Conservation (phyloP, 2,113 vertebrate species). For the Rhombomys opimus region DNA sequence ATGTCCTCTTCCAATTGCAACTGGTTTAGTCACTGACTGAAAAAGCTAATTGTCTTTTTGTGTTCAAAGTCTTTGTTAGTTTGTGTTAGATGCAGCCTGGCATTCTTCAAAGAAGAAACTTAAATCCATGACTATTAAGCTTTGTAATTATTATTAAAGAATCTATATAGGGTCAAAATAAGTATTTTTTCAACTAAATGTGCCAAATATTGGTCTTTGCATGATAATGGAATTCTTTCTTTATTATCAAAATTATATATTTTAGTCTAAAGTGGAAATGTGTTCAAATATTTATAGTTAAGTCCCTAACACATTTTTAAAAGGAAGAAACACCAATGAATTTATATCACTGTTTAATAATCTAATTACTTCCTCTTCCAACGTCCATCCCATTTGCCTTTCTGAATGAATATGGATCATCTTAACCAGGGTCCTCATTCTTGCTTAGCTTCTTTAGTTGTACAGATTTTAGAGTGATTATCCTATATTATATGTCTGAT, state of each 20-base stretch:
- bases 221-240: conserved; percentile 16
- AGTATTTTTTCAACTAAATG: conserved; percentile 47
- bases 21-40: neutral
- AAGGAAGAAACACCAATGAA: neutral
- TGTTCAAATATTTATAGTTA: conserved; percentile 23
- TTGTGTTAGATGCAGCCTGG: neutral
- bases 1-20: neutral
- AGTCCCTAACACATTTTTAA: neutral
- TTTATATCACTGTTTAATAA: neutral
- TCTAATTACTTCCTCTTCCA: too few relatives aligned
- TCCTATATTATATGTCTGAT: too few relatives aligned
- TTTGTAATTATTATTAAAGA: conserved; percentile 30
- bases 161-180: neutral
- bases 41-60: neutral
- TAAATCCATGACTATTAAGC: neutral
- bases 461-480: too few relatives aligned
- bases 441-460: too few relatives aligned
- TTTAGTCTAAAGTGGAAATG: neutral
- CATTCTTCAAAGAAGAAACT: conserved; percentile 3
- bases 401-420: too few relatives aligned
- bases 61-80: neutral
- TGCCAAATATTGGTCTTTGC: conserved; percentile 50
- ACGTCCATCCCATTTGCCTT: too few relatives aligned
- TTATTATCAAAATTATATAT: conserved; percentile 32
- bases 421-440: too few relatives aligned